phyloP scores from a whole-genome alignment of 2,113 vertebrate species.

The Phalacrocorax pelagicus region DNA sequence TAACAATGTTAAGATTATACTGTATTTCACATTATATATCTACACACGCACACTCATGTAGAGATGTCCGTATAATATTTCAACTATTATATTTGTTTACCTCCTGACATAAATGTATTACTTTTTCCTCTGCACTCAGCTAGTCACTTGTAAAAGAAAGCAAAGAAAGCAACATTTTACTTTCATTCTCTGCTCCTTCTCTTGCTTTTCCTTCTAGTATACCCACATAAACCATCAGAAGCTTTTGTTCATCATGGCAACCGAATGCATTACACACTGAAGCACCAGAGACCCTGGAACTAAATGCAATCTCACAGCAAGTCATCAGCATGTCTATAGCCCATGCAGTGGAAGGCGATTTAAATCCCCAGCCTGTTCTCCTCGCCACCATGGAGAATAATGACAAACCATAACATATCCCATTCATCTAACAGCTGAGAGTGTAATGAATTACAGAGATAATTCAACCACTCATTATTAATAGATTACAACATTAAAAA shows the following conservation, averaged over 20 bases:
- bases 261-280: neutral
- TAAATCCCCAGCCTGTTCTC: slow-evolving; percentile 57
- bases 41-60: neutral
- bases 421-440: slow-evolving; percentile 61
- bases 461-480: slow-evolving; percentile 63
- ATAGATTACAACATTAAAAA: slow-evolving; percentile 61
- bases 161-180: slow-evolving; percentile 8
- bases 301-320: slow-evolving; percentile 61
- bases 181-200: neutral
- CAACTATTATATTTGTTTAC: slow-evolving; percentile 26
- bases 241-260: slow-evolving; percentile 43
- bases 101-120: neutral
- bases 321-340: slow-evolving; percentile 20
- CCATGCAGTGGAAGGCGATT: slow-evolving; percentile 50
- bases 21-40: slow-evolving; percentile 41
- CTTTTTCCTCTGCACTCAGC: neutral
- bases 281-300: slow-evolving; percentile 49
- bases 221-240: slow-evolving; percentile 12
- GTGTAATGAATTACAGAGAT: slow-evolving; percentile 65
- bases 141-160: neutral
- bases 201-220: slow-evolving; percentile 26
- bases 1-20: slow-evolving; percentile 68
- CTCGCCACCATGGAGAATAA: slow-evolving; percentile 57
- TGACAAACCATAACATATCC: slow-evolving; percentile 58
- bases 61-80: slow-evolving; percentile 12